These are phyloP conservation scores for Anableps anableps DNA, from an alignment of 2,797 vertebrate genomes.

Conservation along the genomic window DNA sequence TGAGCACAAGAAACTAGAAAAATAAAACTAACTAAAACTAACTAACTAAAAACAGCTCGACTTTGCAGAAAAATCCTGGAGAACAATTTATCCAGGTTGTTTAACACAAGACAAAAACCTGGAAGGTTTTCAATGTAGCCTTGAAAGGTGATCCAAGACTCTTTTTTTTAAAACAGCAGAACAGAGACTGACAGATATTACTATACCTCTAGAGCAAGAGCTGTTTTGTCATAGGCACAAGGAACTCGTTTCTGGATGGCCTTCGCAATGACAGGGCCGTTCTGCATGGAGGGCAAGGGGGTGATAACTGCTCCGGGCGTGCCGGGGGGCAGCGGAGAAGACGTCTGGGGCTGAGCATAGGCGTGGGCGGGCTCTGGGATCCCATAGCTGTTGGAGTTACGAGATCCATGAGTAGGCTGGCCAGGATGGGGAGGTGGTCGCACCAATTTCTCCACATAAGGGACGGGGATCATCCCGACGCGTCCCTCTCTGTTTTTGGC, in stretches of 20 bases:
- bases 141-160: neutral
- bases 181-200: neutral
- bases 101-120: neutral
- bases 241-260: constrained; percentile 98
- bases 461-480: constrained; percentile 97
- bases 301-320: constrained; percentile 88
- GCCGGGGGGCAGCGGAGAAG: constrained; percentile 87
- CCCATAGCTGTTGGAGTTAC: constrained; percentile 98
- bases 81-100: neutral
- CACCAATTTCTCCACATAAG: constrained; percentile 96
- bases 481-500: constrained; percentile 96
- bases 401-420: constrained; percentile 83
- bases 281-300: constrained; percentile 92
- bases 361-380: constrained; percentile 97
- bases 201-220: constrained; percentile 94
- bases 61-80: neutral
- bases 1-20: neutral
- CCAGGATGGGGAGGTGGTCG: constrained; percentile 81
- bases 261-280: constrained; percentile 96
- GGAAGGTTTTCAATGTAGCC: neutral
- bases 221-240: constrained; percentile 98
- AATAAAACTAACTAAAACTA: neutral
- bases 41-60: neutral
- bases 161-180: neutral
- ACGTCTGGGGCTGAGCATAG: constrained; percentile 96